Base-by-base conservation (phyloP, 2,113 vertebrate species). In the Macaca nemestrina region DNA sequence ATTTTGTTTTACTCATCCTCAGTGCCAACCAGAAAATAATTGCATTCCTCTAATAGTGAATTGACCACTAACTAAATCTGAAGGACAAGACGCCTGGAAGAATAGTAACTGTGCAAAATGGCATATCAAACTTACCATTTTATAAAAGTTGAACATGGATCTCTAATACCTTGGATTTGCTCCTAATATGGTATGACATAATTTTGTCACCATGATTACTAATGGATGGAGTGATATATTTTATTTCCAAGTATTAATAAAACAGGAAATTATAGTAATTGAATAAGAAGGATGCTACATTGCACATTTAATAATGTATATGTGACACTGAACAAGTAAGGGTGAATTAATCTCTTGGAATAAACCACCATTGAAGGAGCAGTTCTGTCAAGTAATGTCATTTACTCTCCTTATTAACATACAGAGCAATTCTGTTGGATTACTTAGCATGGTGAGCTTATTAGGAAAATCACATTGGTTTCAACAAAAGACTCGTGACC, bases 401-500 rank as follows among this genome's bases (percentile, higher is more conserved):
- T 93, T 97, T 87, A 94, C 79, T 91, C 82, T 64, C 64, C 78
- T 97, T 93, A 97, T 98, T 98, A 95, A 81, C 61, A 96, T 98
- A 97, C 3, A 43, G 2, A 0, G 45, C 82, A 91, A 82, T 93
- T 95, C 86, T 17, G 10, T 90, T 52, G 84, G 96, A 98, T 97
- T 94, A 92, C 86, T 98, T 98, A 98, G 96, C 95, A 93, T 94
- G 13, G 67, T 93, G 64, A 98, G 91, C 94, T 97, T 98, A 86
- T 95, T 98, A 98, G 95, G 90, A 98, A 97, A 98, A 98, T 97
- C 97, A 93, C 97, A 92, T 88, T 98, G 95, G 83, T 97, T 97
- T 98, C 95, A 90, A 91, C 91, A 97, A 97, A 96, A 96, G 96
- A 98, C 97, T 98, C 82, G 93, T 98, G 98, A 98, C 98, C 97